Evolutionary conservation across 2,797 vertebrate genomes (phyloP).

Genomic region (Picus viridis): DNA sequence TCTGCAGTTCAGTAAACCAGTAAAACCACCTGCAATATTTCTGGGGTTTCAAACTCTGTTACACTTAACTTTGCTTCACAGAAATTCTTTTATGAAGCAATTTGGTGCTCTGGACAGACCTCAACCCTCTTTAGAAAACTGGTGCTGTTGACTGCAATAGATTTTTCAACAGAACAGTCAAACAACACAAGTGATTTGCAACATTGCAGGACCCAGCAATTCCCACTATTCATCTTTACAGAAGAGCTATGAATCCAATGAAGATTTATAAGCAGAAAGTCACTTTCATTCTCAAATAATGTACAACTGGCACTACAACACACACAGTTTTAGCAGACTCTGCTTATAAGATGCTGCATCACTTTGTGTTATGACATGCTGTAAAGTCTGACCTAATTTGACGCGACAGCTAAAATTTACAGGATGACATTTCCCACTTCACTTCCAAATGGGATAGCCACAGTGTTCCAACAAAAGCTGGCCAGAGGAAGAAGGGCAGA

Average conservation of each 20-base stretch:
- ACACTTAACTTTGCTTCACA: slow-evolving; percentile 19
- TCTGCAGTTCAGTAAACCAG: slow-evolving; percentile 6
- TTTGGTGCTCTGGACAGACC: not conserved
- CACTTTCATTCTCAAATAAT: slow-evolving; percentile 52
- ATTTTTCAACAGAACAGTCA: slow-evolving; percentile 53
- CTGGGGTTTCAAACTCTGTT: slow-evolving; percentile 5
- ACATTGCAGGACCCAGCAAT: slow-evolving; percentile 35
- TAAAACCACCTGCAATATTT: slow-evolving; percentile 13
- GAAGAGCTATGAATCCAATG: slow-evolving; percentile 36
- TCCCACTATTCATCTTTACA: slow-evolving; percentile 33
- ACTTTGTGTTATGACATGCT: slow-evolving; percentile 48
- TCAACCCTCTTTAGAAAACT: slow-evolving; percentile 35
- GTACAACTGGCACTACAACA: slow-evolving; percentile 49
- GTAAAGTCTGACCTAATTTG: slow-evolving; percentile 73
- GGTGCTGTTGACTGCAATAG: not conserved
- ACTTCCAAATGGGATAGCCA: slow-evolving; percentile 58
- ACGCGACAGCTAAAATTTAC: slow-evolving; percentile 69
- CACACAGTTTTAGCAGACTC: not conserved
- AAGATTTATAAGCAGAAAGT: slow-evolving; percentile 63
- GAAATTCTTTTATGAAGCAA: slow-evolving; percentile 33
- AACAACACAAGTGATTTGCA: slow-evolving; percentile 58
- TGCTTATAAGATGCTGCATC: slow-evolving; percentile 58
- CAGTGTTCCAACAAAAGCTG: slow-evolving; percentile 57
- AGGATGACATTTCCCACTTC: slow-evolving; percentile 64
- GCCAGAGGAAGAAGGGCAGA: slow-evolving; percentile 62